A percentile compares a stretch with the other conserved stretches of the same genome.
phyloP scores from a whole-genome alignment of 2,113 vertebrate genomes.

The Lophotis ruficrista region DNA sequence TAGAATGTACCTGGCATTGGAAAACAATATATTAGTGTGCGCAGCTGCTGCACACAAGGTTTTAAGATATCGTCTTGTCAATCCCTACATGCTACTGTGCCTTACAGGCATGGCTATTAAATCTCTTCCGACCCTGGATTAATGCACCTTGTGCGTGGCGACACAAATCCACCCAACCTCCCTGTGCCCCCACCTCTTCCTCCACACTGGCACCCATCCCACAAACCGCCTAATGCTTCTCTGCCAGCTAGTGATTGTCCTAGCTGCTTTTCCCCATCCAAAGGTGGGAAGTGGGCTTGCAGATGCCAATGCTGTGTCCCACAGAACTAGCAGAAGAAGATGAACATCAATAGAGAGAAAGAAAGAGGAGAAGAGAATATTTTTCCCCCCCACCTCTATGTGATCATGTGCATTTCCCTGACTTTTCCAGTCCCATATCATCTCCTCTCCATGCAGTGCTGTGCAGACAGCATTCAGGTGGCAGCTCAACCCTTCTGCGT shows the following conservation, averaged over 20 bases:
- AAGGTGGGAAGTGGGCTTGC: neutral
- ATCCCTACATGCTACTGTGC: neutral
- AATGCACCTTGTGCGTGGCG: neutral
- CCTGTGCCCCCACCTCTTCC: neutral
- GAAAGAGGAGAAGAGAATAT: neutral
- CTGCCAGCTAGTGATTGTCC: neutral
- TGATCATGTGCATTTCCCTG: neutral
- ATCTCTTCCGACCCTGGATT: neutral
- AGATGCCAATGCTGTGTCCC: neutral
- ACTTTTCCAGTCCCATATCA: neutral
- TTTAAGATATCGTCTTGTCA: slow-evolving; percentile 13
- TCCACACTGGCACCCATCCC: neutral
- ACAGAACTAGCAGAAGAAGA: neutral
- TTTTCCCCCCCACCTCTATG: rapidly evolving
- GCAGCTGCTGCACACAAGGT: neutral
- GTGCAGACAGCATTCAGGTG: neutral
- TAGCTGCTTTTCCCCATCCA: neutral
- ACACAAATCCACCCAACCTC: neutral
- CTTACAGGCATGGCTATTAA: neutral
- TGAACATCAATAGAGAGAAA: neutral
- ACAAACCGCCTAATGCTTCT: neutral
- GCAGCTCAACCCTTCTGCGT: neutral
- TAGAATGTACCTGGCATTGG: slow-evolving; percentile 28
- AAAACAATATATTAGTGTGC: slow-evolving; percentile 42
- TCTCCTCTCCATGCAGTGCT: neutral